Conservation (phyloP, 2,797 vertebrate genomes). For the Ammospiza maritima region DNA sequence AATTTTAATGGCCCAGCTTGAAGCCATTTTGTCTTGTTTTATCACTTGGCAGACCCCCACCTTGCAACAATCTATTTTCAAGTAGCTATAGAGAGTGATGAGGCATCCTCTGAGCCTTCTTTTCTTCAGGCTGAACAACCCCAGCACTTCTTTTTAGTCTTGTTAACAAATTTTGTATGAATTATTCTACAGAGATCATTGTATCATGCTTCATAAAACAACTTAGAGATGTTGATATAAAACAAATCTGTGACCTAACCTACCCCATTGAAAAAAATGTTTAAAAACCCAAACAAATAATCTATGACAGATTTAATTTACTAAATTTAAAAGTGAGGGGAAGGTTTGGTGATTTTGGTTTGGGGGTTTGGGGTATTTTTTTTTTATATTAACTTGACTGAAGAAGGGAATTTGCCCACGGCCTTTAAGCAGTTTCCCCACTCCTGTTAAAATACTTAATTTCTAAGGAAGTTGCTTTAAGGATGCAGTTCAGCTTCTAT, state of each 20-base stretch:
- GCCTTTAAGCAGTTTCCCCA: neutral
- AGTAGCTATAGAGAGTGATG: rapidly evolving
- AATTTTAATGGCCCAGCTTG: neutral
- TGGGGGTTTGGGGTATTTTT: rapidly evolving
- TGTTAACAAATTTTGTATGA: neutral
- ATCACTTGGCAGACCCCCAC: neutral
- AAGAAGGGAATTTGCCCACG: neutral
- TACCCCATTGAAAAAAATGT: neutral
- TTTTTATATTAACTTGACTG: neutral
- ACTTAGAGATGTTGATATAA: neutral
- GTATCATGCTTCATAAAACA: neutral
- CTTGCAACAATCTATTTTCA: neutral
- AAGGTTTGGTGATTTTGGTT: neutral
- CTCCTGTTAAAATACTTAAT: neutral
- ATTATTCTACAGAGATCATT: neutral
- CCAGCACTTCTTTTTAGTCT: neutral
- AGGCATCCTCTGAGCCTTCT: neutral
- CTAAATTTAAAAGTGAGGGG: neutral
- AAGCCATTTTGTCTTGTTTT: neutral
- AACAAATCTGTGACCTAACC: neutral
- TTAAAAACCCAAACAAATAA: neutral
- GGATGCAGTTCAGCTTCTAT: neutral
- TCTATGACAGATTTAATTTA: neutral
- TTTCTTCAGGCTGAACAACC: neutral
- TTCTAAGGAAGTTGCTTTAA: neutral